Percentiles rank a stretch among this genome's conserved stretches.
Evolutionary conservation across 2,113 vertebrate species (phyloP).

Genomic region (Platanista minor): DNA sequence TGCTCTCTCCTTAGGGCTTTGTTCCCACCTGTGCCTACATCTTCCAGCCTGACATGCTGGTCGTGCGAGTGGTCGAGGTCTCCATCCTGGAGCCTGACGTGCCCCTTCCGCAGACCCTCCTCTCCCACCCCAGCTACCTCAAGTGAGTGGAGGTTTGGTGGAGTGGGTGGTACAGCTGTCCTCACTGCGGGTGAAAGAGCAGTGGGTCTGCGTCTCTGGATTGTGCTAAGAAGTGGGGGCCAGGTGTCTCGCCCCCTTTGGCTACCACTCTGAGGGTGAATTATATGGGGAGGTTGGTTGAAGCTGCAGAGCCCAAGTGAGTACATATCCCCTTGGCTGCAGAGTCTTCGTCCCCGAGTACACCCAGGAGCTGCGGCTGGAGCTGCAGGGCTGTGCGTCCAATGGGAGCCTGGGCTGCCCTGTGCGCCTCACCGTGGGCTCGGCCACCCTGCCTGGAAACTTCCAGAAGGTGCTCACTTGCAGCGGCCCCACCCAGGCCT

Average conservation of each 20-base stretch:
- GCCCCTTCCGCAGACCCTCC: slow-evolving; percentile 77
- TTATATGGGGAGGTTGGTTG: not conserved
- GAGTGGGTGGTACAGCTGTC: not conserved
- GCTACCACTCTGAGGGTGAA: not conserved
- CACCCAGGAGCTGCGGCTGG: slow-evolving; percentile 81
- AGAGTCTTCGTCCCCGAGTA: slow-evolving; percentile 92
- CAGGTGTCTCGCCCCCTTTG: not conserved
- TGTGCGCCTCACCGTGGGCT: slow-evolving; percentile 85
- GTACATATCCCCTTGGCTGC: not conserved
- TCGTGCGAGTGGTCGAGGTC: slow-evolving; percentile 84
- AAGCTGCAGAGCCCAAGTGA: not conserved
- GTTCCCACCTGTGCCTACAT: slow-evolving; percentile 87
- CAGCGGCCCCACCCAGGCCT: slow-evolving; percentile 60
- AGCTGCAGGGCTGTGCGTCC: slow-evolving; percentile 81
- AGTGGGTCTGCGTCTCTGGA: not conserved
- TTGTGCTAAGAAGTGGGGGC: not conserved
- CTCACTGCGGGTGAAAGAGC: not conserved
- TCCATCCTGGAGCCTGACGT: slow-evolving; percentile 83
- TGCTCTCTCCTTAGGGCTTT: slow-evolving; percentile 85
- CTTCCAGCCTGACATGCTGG: slow-evolving; percentile 94
- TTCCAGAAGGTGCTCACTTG: slow-evolving; percentile 85
- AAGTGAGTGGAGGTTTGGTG: slow-evolving; percentile 84
- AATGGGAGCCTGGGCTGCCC: slow-evolving; percentile 74
- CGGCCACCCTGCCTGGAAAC: slow-evolving; percentile 78
- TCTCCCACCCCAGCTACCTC: slow-evolving; percentile 83